A percentile compares a stretch with the other conserved stretches of the same genome.
Evolutionary conservation across 2,888 invertebrate genomes (phyloP).

Genomic region (Andrena praecox): DNA sequence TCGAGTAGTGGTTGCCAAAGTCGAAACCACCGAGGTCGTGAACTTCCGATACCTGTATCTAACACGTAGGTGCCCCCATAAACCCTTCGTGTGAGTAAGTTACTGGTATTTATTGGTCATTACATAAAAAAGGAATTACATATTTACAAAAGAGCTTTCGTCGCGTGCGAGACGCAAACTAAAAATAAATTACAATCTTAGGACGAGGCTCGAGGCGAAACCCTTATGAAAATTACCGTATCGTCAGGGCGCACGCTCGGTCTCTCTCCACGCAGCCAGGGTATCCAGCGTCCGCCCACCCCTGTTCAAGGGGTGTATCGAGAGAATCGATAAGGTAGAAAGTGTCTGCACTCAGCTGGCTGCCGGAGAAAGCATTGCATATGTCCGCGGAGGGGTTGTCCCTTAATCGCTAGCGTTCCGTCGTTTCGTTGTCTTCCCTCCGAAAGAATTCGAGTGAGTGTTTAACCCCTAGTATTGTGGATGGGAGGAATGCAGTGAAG

Average conservation of each 20-base stretch:
- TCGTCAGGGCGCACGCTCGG: neutral
- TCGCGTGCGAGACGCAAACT: constrained; percentile 17
- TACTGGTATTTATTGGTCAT: constrained; percentile 63
- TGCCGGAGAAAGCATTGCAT: constrained; percentile 18
- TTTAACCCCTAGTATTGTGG: constrained; percentile 14
- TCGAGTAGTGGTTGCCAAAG: no score
- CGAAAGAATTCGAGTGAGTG: constrained; percentile 27
- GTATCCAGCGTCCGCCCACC: constrained; percentile 42
- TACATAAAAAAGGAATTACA: constrained; percentile 66
- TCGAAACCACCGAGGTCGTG: no score
- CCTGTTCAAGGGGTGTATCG: constrained; percentile 28
- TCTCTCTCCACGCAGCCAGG: neutral
- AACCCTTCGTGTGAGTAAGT: neutral
- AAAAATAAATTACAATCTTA: constrained; percentile 56
- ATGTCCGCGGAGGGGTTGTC: constrained; percentile 13
- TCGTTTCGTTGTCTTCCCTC: neutral
- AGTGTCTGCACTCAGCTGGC: constrained; percentile 34
- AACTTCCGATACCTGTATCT: no score
- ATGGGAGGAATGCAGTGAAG: no score
- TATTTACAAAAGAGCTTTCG: constrained; percentile 66
- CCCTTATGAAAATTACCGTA: neutral
- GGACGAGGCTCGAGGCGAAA: constrained; percentile 29
- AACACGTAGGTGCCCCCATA: no score
- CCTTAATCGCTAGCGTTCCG: constrained; percentile 4
- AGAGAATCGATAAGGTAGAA: constrained; percentile 67